Evolutionary conservation across 2,113 vertebrate species (phyloP), one percentile per base, ranked within the genome.

Genomic region (Leucopternis melanops): DNA sequence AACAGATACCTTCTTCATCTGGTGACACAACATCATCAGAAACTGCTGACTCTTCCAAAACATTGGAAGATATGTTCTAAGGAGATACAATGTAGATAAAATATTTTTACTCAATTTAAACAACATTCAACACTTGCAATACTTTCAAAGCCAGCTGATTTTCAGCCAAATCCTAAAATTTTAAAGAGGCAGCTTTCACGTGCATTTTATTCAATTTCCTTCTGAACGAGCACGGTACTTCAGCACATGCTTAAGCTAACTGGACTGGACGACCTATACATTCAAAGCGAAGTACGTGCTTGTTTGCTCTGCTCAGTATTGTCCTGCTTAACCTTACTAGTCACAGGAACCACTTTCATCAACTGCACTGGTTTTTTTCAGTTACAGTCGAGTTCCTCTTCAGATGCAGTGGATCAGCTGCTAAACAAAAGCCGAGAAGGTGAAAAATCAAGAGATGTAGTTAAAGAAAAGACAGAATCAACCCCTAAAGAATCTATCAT

Each of bases 1-100:
- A 99, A 95, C 99, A 99, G 96, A 99, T 99, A 44, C 99, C 99
- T 97, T 99, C 99, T 97, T 99, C 99, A 77, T 99, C 99, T 27
- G 99, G 99, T 59, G 99, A 99, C 62, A 99, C 99, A 74, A 99
- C 99, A 31, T 99, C 99, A 74, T 99, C 99, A 21, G 99, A 99
- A 78, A 99, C 99, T 4, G 99, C 99, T 34, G 99, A 99, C 93
- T 99, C 99, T 97, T 99, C 99, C 97, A 99, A 98, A 93, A 99
- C 99, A 77, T 99, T 99, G 70, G 99, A 99, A 47, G 99, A 99
- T 96, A 99, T 99, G 84, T 99, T 99, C 99, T 99, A 97, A 63
- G 77, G 88, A 90, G 63, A 93, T 6, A 88, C 0, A 81, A 89
- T 2, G 29, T 2, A 77, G 36, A 45, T 10, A 34, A 81, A 74